A percentile compares a stretch with the other conserved stretches of the same genome.
Evolutionary conservation across 2,113 vertebrate genomes (phyloP).

Genomic region (Dasyornis broadbenti): DNA sequence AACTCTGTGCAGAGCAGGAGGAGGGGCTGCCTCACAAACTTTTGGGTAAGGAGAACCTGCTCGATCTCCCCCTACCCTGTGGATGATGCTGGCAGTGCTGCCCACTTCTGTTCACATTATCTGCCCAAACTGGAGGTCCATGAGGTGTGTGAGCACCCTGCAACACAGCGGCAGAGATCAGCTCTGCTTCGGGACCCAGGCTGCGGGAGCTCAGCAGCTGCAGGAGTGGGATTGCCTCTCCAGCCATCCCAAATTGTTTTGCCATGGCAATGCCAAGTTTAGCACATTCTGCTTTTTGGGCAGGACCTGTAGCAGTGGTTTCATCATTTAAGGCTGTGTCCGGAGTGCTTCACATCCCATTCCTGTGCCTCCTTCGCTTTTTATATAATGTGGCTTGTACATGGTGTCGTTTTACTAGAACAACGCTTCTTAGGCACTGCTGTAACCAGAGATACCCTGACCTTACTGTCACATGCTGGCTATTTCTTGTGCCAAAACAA

Average conservation of each 20-base stretch:
- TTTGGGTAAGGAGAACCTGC: not conserved
- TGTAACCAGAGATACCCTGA: constrained; percentile 30
- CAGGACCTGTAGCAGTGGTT: not conserved
- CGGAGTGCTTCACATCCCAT: fast-evolving
- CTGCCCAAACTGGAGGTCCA: not conserved
- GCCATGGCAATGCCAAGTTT: not conserved
- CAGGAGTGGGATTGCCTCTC: not conserved
- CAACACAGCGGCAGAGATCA: fast-evolving
- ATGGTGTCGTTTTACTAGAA: not conserved
- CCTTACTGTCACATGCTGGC: not conserved
- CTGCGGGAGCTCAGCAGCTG: fast-evolving
- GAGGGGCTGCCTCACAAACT: fast-evolving
- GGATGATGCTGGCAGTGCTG: not conserved
- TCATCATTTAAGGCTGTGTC: not conserved
- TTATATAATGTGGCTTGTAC: not conserved
- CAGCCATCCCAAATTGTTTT: not conserved
- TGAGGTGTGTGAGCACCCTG: fast-evolving
- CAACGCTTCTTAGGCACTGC: not conserved
- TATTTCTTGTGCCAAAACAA: not conserved
- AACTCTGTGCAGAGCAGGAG: not conserved
- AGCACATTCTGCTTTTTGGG: not conserved
- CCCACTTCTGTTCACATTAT: not conserved
- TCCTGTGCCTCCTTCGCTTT: not conserved
- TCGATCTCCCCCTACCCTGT: not conserved
- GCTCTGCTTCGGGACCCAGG: fast-evolving